A percentile compares a stretch with the other conserved stretches of the same genome.
Evolutionary conservation across 2,888 invertebrate genomes (phyloP).

Genomic region (Amblyteles armatorius): DNA sequence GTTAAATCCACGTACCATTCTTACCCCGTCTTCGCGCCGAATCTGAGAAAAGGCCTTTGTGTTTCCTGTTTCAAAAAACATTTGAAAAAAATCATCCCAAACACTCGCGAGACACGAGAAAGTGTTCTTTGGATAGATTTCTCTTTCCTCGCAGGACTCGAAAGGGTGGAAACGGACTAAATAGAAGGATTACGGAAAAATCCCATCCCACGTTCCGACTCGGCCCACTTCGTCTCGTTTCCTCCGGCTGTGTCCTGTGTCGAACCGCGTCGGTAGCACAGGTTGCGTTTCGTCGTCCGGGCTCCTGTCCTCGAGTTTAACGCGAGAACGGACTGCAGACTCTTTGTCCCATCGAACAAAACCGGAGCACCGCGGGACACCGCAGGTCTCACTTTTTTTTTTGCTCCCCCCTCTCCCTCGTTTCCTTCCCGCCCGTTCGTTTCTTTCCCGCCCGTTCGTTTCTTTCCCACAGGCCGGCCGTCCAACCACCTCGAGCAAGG

Average conservation of each 20-base stretch:
- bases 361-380: slow-evolving; percentile 77
- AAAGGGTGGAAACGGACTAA: slow-evolving; percentile 29
- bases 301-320: slow-evolving; percentile 59
- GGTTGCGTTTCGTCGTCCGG: slow-evolving; percentile 53
- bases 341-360: slow-evolving; percentile 75
- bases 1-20: too few species aligned
- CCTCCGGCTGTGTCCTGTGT: slow-evolving; percentile 32
- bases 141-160: background rate
- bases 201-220: slow-evolving; percentile 18
- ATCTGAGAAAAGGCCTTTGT: too few species aligned
- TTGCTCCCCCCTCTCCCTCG: slow-evolving; percentile 60
- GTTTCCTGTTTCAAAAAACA: too few species aligned
- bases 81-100: background rate
- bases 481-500: slow-evolving; percentile 57
- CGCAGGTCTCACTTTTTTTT: slow-evolving; percentile 76
- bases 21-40: too few species aligned
- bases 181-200: slow-evolving; percentile 44
- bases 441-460: slow-evolving; percentile 76
- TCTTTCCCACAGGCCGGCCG: slow-evolving; percentile 79
- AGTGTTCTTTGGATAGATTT: background rate
- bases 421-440: slow-evolving; percentile 40
- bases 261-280: slow-evolving; percentile 32
- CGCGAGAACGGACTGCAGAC: slow-evolving; percentile 38
- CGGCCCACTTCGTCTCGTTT: slow-evolving; percentile 29
- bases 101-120: background rate